Percentiles rank a stretch among this genome's conserved stretches.
Conservation (phyloP, 2,113 vertebrate species). For the Bagarius yarrelli region DNA sequence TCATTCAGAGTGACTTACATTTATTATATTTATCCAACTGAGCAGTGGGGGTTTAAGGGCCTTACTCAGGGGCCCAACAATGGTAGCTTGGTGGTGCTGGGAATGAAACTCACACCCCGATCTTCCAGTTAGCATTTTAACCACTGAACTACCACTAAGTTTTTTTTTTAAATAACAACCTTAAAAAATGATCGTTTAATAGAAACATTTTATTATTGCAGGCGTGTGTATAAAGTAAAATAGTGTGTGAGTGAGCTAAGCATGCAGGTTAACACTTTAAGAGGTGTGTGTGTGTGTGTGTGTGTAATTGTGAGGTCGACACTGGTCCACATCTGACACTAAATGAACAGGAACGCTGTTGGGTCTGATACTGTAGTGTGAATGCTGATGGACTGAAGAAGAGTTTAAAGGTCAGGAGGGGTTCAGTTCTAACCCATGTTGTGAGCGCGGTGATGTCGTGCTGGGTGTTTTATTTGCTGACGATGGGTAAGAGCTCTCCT, state of each 20-base stretch:
- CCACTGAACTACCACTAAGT: no score
- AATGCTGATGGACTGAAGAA: not conserved
- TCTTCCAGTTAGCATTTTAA: no score
- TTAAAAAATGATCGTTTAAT: no score
- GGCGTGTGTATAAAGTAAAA: not conserved
- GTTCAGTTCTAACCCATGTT: not conserved
- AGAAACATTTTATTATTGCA: not conserved
- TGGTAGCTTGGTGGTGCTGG: no score
- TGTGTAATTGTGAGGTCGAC: conserved; percentile 14
- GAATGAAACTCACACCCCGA: no score
- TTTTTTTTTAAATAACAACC: no score
- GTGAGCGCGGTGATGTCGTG: no score
- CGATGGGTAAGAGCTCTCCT: conserved; percentile 64
- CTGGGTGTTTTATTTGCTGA: conserved; percentile 48
- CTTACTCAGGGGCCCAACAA: no score
- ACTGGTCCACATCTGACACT: conserved; percentile 25
- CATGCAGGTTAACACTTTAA: conserved; percentile 5
- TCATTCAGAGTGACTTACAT: no score
- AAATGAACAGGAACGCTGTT: conserved; percentile 1
- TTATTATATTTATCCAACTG: not conserved
- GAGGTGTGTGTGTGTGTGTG: not conserved
- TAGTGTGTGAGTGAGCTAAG: not conserved
- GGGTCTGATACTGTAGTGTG: conserved; percentile 8
- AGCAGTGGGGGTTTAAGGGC: no score
- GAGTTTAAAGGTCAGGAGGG: not conserved